Evolutionary conservation across 2,888 invertebrate genomes (phyloP), one percentile per base, ranked within the genome.

Genomic region (Noctuana brunneofusca): DNA sequence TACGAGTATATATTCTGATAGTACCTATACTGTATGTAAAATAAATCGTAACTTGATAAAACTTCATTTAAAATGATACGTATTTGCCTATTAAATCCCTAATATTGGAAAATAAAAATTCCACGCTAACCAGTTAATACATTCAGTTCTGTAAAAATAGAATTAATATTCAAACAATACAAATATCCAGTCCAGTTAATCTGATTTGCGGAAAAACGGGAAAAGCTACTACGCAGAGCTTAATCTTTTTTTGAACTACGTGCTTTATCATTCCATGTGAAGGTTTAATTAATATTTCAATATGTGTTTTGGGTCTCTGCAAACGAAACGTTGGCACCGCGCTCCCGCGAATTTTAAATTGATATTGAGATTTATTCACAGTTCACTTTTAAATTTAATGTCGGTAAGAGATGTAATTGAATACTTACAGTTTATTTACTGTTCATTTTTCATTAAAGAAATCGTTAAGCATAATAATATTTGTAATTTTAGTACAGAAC

Each of bases 261-360:
- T 80, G 79, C 77, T 80, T 76, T 81, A 81, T 84, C 81, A 76
- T 69, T 69, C 65, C 65, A 69, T 66, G 72, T 71, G 68, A 68
- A 74, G 73, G 73, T 74, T 78, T 81, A 83, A 84, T 84, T 80
- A 81, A 80, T 80, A 75, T 73, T 74, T 71, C 69, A 66, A 59
- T 80, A 79, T 83, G 79, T 80, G 71, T 75, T 79, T 74, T 76
- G 74, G 74, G 74, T 74, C 70, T 71, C 65, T 65, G 71, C 72
- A 72, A 75, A 74, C 73, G 70, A 65, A 69, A 71, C 72, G 72
- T 67, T 65, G 71, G 71, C 70, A 20, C 22, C 27, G 22, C 52
- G 22, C 52, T 5, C 73, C 75, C 70, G 68, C 49, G 69, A 71
- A 72, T 75, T 79, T 74, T 69, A 78, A 76, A 81, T 78, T 78